Percentiles rank a stretch among this genome's conserved stretches.
phyloP scores from a whole-genome alignment of 30 jellyfish, hydroid and myxozoan genomes.

The Pelagia noctiluca region DNA sequence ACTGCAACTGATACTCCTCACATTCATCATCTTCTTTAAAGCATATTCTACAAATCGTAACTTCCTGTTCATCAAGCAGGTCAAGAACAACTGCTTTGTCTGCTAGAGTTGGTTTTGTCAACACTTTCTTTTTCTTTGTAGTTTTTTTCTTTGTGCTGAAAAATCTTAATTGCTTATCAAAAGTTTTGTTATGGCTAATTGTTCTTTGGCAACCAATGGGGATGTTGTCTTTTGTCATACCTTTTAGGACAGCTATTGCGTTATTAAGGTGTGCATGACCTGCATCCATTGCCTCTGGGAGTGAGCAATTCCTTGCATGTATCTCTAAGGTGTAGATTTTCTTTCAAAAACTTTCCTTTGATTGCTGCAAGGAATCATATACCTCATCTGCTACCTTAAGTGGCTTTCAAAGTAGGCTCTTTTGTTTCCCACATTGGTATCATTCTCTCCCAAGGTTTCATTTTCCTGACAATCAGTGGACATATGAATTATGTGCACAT shows the following conservation, averaged over 20 bases:
- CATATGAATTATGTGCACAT: conserved; percentile 18
- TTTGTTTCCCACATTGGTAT: background rate
- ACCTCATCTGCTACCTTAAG: background rate
- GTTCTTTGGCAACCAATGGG: conserved; percentile 2
- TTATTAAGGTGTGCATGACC: background rate
- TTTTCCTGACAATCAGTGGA: background rate
- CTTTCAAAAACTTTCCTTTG: no score
- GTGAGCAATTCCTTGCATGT: background rate
- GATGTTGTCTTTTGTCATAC: background rate
- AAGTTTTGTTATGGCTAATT: conserved; percentile 21
- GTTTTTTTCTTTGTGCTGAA: conserved; percentile 37
- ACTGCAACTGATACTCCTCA: background rate
- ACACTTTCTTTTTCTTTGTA: conserved; percentile 19
- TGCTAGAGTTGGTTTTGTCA: conserved; percentile 25
- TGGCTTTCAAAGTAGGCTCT: background rate
- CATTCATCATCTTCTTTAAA: conserved; percentile 5
- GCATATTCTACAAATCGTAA: conserved; percentile 11
- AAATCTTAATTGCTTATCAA: conserved; percentile 32
- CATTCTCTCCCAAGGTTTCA: background rate
- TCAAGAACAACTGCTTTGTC: conserved; percentile 7
- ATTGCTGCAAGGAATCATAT: background rate
- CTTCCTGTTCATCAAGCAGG: conserved; percentile 4
- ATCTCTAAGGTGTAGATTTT: no score
- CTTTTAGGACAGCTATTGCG: conserved; percentile 28
- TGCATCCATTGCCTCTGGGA: background rate